These are phyloP conservation scores for Zapus hudsonius DNA, from an alignment of 2,113 vertebrate genomes.

Conservation along the genomic window DNA sequence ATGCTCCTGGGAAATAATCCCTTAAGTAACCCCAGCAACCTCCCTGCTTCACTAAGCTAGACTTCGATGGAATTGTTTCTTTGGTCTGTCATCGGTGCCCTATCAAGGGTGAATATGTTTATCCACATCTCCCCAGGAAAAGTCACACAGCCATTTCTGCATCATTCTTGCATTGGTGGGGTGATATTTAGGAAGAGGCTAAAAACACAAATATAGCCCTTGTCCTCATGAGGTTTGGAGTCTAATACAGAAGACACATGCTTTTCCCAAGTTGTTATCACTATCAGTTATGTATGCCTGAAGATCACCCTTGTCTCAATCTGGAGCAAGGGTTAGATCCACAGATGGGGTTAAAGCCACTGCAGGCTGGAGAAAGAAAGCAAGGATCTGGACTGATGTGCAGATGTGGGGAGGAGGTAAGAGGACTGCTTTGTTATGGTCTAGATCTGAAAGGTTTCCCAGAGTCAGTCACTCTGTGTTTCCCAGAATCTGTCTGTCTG, in stretches of 20 bases:
- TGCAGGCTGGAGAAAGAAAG: neutral
- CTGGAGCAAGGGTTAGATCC: neutral
- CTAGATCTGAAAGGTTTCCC: neutral
- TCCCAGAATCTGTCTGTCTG: too few relatives aligned
- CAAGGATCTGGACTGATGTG: neutral
- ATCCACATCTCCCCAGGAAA: neutral
- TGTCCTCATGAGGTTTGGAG: neutral
- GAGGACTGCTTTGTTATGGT: neutral
- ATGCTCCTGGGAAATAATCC: too few relatives aligned
- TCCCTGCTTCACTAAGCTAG: neutral
- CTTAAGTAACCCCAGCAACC: neutral
- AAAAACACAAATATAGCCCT: neutral
- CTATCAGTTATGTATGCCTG: neutral
- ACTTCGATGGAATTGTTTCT: neutral
- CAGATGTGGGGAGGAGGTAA: neutral
- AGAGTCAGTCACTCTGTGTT: neutral
- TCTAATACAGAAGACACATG: neutral
- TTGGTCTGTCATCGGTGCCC: neutral
- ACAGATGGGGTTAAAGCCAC: neutral
- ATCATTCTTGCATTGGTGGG: too few relatives aligned
- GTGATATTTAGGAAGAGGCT: neutral
- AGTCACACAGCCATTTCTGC: neutral
- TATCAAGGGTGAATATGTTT: neutral
- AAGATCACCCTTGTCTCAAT: neutral
- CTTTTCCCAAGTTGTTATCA: neutral